Base-by-base conservation (phyloP, 2,888 invertebrate species). In the Charanyca ferruginea region DNA sequence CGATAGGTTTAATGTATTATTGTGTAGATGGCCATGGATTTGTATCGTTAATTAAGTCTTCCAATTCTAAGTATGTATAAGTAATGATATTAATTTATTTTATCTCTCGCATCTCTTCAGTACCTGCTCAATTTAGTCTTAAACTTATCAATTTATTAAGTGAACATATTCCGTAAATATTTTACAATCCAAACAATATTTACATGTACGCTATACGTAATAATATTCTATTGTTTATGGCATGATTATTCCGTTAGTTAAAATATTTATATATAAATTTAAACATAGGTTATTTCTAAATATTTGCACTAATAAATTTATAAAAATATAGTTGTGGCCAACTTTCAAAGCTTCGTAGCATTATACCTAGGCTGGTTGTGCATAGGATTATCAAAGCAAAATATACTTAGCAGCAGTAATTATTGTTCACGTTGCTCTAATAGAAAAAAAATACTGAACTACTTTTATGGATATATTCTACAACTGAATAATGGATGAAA, bases 11-110 rank as follows among this genome's bases (percentile, higher is more conserved):
- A 89, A 85, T 84, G 77, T 88, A 85, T 87, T 83, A 83, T 86
- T 88, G 85, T 87, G 85, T 90, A 90, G 87, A 88, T 86, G 86
- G 89, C 90, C 89, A 89, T 88, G 91, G 90, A 91, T 93, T 92
- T 91, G 90, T 92, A 91, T 88, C 88, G 91, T 93, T 92, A 89
- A 89, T 91, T 92, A 91, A 91, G 95, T 95, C 95, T 95, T 95
- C 95, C 95, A 95, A 91, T 93, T 93, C 91, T 73, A 91, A 89
- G 88, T 91, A 90, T 87, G 85, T 91, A 81, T 88, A 87, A 84
- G 89, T 89, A 89, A 86, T 83, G 73, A 86, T 76, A 84, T 80
- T 84, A 73, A 79, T 85, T 89, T 77, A 85, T 87, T 73, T 90
- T 85, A 85, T 84, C 83, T 88, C 80, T 90, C 85, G 84, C 84